A percentile compares a stretch with the other conserved stretches of the same genome.
Conservation (phyloP, 64 coral and sea anemone genomes). For the Cladopsammia gracilis region DNA sequence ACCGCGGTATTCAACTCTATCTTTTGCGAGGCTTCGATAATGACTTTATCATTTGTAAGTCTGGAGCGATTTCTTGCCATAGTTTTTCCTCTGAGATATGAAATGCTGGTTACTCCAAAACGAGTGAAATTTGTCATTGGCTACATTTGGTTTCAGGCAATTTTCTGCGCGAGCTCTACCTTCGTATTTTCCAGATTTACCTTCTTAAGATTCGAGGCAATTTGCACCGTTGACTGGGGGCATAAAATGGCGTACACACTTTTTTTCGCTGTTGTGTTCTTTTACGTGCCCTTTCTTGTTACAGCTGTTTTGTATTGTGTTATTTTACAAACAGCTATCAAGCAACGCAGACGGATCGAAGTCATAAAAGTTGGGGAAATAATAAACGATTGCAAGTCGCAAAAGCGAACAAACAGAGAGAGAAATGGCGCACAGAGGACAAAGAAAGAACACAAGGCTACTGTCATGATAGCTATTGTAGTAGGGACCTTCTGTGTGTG, state of each 20-base stretch:
- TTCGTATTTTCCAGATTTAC: slow-evolving; percentile 67
- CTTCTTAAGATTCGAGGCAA: slow-evolving; percentile 76
- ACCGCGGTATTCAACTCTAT: slow-evolving; percentile 73
- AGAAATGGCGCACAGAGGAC: slow-evolving; percentile 26
- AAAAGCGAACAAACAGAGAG: background rate
- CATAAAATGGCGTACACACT: slow-evolving; percentile 65
- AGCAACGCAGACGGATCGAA: slow-evolving; percentile 56
- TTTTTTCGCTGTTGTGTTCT: slow-evolving; percentile 49
- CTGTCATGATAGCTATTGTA: slow-evolving; percentile 72
- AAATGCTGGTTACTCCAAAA: slow-evolving; percentile 53
- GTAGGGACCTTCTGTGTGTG: slow-evolving; percentile 78
- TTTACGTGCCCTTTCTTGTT: slow-evolving; percentile 70
- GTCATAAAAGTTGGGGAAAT: slow-evolving; percentile 80
- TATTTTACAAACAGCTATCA: slow-evolving; percentile 73
- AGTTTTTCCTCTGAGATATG: slow-evolving; percentile 75
- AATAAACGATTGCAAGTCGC: background rate
- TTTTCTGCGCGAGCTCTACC: slow-evolving; percentile 23
- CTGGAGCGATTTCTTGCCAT: slow-evolving; percentile 89
- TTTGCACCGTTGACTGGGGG: slow-evolving; percentile 85
- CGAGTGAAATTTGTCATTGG: slow-evolving; percentile 53
- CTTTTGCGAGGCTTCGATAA: slow-evolving; percentile 77
- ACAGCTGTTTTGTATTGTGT: slow-evolving; percentile 53
- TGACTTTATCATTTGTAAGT: slow-evolving; percentile 81
- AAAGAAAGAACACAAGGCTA: slow-evolving; percentile 78
- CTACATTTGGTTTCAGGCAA: slow-evolving; percentile 68